These are phyloP conservation scores for Setophaga petechia DNA, from an alignment of 2,113 vertebrate species.

Conservation along the genomic window DNA sequence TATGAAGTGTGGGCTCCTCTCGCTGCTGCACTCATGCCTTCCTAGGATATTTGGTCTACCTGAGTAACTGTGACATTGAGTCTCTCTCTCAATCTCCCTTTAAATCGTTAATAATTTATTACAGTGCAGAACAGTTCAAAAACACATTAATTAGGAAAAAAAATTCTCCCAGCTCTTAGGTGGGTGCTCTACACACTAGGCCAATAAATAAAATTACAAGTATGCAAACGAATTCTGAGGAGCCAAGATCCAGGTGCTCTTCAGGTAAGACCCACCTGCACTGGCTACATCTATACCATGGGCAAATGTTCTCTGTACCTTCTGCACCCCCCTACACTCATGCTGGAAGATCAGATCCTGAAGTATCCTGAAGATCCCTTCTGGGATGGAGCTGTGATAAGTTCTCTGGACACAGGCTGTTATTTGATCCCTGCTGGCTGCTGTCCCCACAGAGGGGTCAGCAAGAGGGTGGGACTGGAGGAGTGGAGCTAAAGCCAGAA, in stretches of 20 bases:
- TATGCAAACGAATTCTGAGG: neutral
- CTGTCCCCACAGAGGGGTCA: neutral
- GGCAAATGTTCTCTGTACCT: neutral
- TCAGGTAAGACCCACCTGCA: neutral
- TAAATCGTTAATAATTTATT: neutral
- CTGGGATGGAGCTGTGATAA: neutral
- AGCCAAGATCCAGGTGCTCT: neutral
- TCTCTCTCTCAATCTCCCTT: neutral
- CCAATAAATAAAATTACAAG: neutral
- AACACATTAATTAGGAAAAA: neutral
- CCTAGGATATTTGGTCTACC: neutral
- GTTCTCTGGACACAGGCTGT: neutral
- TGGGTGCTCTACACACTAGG: neutral
- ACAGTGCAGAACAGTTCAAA: neutral
- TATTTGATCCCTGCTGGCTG: neutral
- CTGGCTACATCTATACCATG: neutral
- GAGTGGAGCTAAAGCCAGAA: neutral
- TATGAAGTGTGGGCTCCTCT: neutral
- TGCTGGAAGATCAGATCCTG: neutral
- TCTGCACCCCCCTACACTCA: accelerated
- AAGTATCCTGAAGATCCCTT: neutral
- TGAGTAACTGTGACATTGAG: neutral
- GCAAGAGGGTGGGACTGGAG: neutral
- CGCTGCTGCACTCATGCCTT: neutral
- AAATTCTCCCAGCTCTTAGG: neutral